Evolutionary conservation across 2,797 vertebrate genomes (phyloP).

Genomic region (Lophius americanus): DNA sequence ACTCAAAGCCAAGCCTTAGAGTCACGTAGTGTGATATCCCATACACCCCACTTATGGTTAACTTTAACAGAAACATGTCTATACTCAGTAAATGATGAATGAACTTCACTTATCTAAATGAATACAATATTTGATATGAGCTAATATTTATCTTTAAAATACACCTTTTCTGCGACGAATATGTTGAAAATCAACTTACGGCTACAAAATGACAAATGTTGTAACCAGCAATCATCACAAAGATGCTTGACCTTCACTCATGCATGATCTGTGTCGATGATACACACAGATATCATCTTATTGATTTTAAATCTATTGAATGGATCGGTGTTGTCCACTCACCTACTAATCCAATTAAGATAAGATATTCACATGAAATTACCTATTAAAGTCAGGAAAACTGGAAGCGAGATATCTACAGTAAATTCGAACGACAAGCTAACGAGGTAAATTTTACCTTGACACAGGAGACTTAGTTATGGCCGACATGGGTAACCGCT

Average conservation of each 20-base stretch:
- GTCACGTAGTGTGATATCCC: not conserved
- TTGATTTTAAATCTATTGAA: not conserved
- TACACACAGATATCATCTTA: not conserved
- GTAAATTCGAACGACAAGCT: too few species aligned
- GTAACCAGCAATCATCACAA: constrained; percentile 5
- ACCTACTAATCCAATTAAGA: constrained; percentile 1
- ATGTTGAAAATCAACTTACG: constrained; percentile 1
- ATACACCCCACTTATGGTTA: too few species aligned
- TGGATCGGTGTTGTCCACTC: constrained; percentile 1
- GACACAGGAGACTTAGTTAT: too few species aligned
- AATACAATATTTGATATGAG: not conserved
- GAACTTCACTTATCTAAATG: constrained; percentile 7
- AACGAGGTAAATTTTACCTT: too few species aligned
- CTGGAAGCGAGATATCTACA: not conserved
- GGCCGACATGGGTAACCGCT: too few species aligned
- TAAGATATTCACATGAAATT: not conserved
- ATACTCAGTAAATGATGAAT: not conserved
- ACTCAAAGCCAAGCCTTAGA: not conserved
- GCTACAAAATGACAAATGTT: not conserved
- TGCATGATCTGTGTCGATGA: constrained; percentile 4
- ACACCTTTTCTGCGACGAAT: not conserved
- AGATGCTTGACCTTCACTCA: constrained; percentile 5
- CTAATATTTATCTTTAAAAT: not conserved
- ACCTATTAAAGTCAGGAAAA: not conserved
- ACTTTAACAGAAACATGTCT: not conserved